Percentiles rank a stretch among this genome's conserved stretches.
These are phyloP conservation scores for Habroteleia sp. DNA, from an alignment of 2,888 invertebrate species.

Conservation along the genomic window DNA sequence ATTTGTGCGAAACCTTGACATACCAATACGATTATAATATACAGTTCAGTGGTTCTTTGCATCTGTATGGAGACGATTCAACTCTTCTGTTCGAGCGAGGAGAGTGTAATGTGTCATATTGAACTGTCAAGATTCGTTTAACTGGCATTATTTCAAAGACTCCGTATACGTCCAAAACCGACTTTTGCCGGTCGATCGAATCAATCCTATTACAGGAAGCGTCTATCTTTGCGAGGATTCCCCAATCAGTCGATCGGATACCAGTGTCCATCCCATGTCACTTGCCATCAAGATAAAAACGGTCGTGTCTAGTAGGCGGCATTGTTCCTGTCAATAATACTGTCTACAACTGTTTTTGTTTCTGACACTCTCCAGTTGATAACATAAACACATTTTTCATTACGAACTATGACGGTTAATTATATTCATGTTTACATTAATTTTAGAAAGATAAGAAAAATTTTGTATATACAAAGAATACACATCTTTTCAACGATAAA, in stretches of 20 bases:
- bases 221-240: slow-evolving; percentile 71
- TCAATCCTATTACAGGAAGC: slow-evolving; percentile 75
- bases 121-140: slow-evolving; percentile 71
- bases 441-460: slow-evolving; percentile 31
- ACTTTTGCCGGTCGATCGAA: slow-evolving; percentile 70
- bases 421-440: slow-evolving; percentile 11
- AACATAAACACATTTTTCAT: slow-evolving; percentile 33
- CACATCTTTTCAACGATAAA: no score
- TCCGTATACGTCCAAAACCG: slow-evolving; percentile 67
- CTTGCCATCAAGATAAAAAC: slow-evolving; percentile 65
- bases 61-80: slow-evolving; percentile 28
- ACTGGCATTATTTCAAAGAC: slow-evolving; percentile 68
- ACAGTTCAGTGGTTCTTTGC: slow-evolving; percentile 58
- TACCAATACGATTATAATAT: slow-evolving; percentile 70
- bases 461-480: no score
- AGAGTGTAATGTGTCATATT: slow-evolving; percentile 67
- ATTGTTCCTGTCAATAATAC: slow-evolving; percentile 55
- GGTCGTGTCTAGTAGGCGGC: slow-evolving; percentile 57
- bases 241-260: slow-evolving; percentile 70
- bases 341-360: slow-evolving; percentile 55
- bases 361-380: slow-evolving; percentile 40
- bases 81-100: slow-evolving; percentile 51
- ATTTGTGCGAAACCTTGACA: slow-evolving; percentile 58
- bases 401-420: slow-evolving; percentile 21
- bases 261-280: slow-evolving; percentile 69